These are phyloP conservation scores for Amblyopsis rosae DNA, from an alignment of 2,113 vertebrate species.

Conservation along the genomic window DNA sequence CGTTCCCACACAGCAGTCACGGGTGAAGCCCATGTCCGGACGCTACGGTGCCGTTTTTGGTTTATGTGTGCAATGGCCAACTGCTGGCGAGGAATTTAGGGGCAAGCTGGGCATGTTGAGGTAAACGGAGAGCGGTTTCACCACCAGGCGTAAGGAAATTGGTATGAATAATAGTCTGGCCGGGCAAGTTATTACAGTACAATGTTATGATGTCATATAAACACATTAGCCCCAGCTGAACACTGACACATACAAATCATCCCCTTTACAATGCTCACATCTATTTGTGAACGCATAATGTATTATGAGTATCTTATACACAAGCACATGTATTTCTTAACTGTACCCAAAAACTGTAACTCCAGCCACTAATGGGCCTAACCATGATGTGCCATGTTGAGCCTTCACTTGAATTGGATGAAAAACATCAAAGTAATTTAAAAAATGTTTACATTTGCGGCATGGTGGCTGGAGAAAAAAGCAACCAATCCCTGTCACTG, in stretches of 20 bases:
- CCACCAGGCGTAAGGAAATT: not conserved
- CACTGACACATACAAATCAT: too few relatives aligned
- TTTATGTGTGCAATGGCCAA: conserved; percentile 19
- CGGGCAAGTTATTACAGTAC: not conserved
- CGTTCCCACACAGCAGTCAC: conserved; percentile 50
- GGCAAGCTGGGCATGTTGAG: not conserved
- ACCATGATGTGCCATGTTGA: too few relatives aligned
- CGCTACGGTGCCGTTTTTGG: conserved; percentile 8
- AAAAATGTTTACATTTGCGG: not conserved
- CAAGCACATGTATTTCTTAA: too few relatives aligned
- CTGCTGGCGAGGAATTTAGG: conserved; percentile 8
- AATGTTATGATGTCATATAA: not conserved
- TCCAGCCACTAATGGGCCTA: too few relatives aligned
- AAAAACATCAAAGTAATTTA: not conserved
- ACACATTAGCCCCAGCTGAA: not conserved
- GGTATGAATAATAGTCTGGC: not conserved
- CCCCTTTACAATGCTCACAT: too few relatives aligned
- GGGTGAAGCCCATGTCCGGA: conserved; percentile 24
- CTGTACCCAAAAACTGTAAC: too few relatives aligned
- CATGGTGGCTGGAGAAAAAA: not conserved
- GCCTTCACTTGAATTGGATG: not conserved
- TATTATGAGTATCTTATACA: too few relatives aligned
- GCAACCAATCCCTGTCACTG: not conserved
- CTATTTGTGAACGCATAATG: too few relatives aligned
- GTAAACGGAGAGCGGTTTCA: not conserved